Evolutionary conservation across 2,888 invertebrate genomes (phyloP), one percentile per base, ranked within the genome.

Genomic region (Andrena chrysosceles): DNA sequence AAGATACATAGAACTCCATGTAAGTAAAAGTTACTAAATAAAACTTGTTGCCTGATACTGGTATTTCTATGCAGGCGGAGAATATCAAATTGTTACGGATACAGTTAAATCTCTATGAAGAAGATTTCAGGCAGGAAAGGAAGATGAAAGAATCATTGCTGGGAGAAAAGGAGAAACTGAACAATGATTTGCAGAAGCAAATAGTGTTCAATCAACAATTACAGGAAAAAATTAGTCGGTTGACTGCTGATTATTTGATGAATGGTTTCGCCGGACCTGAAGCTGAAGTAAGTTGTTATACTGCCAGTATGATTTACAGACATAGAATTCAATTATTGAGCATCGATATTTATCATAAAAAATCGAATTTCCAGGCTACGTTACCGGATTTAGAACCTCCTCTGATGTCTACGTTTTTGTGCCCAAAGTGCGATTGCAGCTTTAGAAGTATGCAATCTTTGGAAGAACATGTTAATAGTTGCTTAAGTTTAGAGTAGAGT

Each of bases 51-150:
- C 10, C 13, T 76, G 16, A n/a, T 23, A 20, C 20, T 29, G 23
- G 23, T 56, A 13, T 74, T 16, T n/a, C 4, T 16, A 20, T 52
- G 0, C 23, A 86, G 86, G 5, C 4, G 1, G 84, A 80, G 73
- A 62, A 62, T 10, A 66, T n/a, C 16, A 33, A 1, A 16, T 48
- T 82, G 2, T 13, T 78, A 6, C 31, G 23, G 77, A 68, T 62
- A 0, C 86, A 86, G 6, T 48, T 85, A 59, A 20, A 5, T 0
- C 0, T 81, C 1, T 68, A 83, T 8, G 81, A 85, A 77, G 83
- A 87, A 71, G 86, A 85, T 29, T 87, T 86, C 26, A 49, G 5
- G 0, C 69, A 62, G 0, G 79, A 85, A n/a, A 80, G 13, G 16
- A 63, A 31, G 23, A 0, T 86, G 0, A 80, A 78, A 23, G 66